A percentile compares a stretch with the other conserved stretches of the same genome.
Evolutionary conservation across 2,113 vertebrate genomes (phyloP).

Genomic region (Oryzias javanicus): DNA sequence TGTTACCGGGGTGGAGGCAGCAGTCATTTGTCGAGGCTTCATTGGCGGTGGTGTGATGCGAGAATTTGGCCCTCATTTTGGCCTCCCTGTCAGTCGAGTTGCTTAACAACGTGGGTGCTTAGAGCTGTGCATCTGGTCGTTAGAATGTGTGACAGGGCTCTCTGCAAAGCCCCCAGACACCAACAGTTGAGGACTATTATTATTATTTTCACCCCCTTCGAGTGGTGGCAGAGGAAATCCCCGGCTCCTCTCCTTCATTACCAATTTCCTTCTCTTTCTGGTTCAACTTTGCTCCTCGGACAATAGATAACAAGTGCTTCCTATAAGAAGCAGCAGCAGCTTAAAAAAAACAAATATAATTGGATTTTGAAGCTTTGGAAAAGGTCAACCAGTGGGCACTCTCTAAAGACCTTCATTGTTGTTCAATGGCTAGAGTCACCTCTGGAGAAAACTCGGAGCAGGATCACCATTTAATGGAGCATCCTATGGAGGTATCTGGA

Average conservation of each 20-base stretch:
- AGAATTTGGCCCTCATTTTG: constrained; percentile 23
- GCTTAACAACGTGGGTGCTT: constrained; percentile 41
- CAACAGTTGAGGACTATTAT: constrained; percentile 65
- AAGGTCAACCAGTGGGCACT: constrained; percentile 13
- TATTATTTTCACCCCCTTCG: constrained; percentile 73
- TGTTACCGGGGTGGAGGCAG: constrained; percentile 4
- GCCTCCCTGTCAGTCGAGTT: constrained; percentile 9
- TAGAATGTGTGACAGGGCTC: constrained; percentile 37
- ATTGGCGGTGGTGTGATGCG: constrained; percentile 13
- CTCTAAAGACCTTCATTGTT: constrained; percentile 30
- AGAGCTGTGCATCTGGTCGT: constrained; percentile 17
- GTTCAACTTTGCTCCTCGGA: constrained; percentile 42
- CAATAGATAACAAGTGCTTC: constrained; percentile 39
- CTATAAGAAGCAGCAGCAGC: constrained; percentile 17
- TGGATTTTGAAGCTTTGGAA: constrained; percentile 42
- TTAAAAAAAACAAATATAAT: constrained; percentile 44
- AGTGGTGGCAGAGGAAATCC: constrained; percentile 70
- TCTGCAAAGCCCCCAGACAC: constrained; percentile 34
- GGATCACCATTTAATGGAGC: constrained; percentile 39
- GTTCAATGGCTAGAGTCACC: constrained; percentile 22
- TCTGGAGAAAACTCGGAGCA: constrained; percentile 18
- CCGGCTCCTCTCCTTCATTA: constrained; percentile 38
- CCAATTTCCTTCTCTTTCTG: constrained; percentile 37
- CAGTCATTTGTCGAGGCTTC: constrained; percentile 22
- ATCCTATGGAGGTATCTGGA: constrained; percentile 16